These are phyloP conservation scores for Dendrocincla fuliginosa DNA, from an alignment of 2,797 vertebrate genomes.

Conservation along the genomic window DNA sequence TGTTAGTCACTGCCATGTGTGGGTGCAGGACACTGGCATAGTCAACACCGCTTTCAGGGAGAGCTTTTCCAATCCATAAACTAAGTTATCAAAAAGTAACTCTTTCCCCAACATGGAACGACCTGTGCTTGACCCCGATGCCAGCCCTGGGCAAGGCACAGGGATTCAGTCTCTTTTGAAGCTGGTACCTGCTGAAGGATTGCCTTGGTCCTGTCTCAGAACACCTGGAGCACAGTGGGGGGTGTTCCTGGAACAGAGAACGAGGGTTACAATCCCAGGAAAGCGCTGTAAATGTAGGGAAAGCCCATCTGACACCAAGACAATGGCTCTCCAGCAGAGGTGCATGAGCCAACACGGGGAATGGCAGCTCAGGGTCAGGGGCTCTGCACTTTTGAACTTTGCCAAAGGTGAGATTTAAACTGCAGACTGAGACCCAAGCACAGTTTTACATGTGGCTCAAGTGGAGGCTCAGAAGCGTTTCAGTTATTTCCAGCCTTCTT, in stretches of 20 bases:
- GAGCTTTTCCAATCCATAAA: neutral
- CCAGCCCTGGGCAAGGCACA: neutral
- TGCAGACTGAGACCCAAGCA: neutral
- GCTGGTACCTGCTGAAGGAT: neutral
- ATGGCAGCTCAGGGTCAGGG: neutral
- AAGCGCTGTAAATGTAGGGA: neutral
- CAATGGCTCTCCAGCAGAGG: neutral
- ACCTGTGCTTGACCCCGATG: neutral
- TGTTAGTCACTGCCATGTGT: neutral
- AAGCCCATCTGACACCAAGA: neutral
- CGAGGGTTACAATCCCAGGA: neutral
- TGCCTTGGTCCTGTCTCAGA: neutral
- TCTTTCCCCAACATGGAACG: neutral
- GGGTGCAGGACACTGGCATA: neutral
- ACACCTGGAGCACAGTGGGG: neutral
- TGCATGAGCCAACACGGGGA: neutral
- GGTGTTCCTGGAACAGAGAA: neutral
- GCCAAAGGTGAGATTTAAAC: neutral
- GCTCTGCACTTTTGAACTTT: neutral
- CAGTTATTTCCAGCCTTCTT: neutral
- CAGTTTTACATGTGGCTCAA: neutral
- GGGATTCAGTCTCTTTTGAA: neutral
- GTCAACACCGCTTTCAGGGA: neutral
- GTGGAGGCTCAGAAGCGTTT: neutral
- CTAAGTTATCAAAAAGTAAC: neutral